Evolutionary conservation across 2,797 vertebrate genomes (phyloP).

Genomic region (Novumbra hubbsi): DNA sequence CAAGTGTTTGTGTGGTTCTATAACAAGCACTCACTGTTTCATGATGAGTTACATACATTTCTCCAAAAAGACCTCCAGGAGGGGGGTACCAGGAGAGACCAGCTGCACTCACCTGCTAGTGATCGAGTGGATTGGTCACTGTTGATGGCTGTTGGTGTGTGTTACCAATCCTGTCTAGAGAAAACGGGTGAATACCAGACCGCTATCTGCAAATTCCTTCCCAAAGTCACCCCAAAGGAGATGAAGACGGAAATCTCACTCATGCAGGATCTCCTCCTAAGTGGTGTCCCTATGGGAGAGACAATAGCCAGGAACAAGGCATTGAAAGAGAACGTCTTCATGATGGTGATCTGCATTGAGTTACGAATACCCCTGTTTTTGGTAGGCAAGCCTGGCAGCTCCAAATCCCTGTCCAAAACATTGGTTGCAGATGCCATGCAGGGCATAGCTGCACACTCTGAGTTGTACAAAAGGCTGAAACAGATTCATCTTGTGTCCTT

Average conservation of each 20-base stretch:
- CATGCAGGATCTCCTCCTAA: constrained; percentile 88
- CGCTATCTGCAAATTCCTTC: constrained; percentile 70
- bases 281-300: constrained; percentile 78
- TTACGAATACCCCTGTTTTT: constrained; percentile 93
- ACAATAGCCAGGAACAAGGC: constrained; percentile 91
- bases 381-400: constrained; percentile 96
- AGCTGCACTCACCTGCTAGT: constrained; percentile 21
- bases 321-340: constrained; percentile 96
- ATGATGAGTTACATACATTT: constrained; percentile 67
- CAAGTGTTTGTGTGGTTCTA: constrained; percentile 88
- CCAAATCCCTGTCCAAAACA: constrained; percentile 96
- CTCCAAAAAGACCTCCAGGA: constrained; percentile 32
- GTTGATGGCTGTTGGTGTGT: constrained; percentile 86
- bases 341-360: constrained; percentile 98
- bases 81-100: constrained; percentile 15
- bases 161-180: constrained; percentile 92
- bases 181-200: constrained; percentile 78
- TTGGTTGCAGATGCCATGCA: constrained; percentile 96
- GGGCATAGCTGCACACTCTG: constrained; percentile 85
- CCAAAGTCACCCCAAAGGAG: constrained; percentile 43
- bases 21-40: constrained; percentile 67
- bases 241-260: constrained; percentile 81
- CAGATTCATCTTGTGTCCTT: constrained; percentile 95
- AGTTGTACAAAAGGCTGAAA: constrained; percentile 86
- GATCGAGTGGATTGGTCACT: constrained; percentile 83